phyloP scores from a whole-genome alignment of 1,140 invertebrate species.

The Rhyzopertha dominica region DNA sequence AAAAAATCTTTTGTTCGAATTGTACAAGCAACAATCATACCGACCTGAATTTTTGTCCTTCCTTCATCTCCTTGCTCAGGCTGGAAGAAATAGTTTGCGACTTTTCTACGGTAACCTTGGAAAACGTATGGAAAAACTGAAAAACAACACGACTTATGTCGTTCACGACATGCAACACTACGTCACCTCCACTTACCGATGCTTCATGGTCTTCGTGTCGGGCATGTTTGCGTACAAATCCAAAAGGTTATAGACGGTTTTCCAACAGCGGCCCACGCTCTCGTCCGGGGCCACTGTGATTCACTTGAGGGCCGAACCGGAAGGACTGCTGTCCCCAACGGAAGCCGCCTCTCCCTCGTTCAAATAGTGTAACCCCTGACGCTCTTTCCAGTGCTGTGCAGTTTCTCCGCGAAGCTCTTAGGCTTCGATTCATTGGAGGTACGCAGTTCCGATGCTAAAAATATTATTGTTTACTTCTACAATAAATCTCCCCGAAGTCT shows the following conservation, averaged over 20 bases:
- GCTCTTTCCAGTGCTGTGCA: slow-evolving; percentile 75
- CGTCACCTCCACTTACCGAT: slow-evolving; percentile 11
- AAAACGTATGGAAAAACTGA: slow-evolving; percentile 76
- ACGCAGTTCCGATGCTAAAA: no score
- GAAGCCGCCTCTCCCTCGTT: slow-evolving; percentile 68
- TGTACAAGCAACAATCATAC: slow-evolving; percentile 88
- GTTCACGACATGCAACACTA: not conserved
- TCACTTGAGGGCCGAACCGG: slow-evolving; percentile 55
- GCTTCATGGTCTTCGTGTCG: slow-evolving; percentile 82
- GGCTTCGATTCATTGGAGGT: no score
- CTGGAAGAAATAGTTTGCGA: slow-evolving; percentile 88
- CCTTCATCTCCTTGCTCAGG: slow-evolving; percentile 60
- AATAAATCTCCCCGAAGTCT: no score
- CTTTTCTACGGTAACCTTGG: slow-evolving; percentile 84
- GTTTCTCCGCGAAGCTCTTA: slow-evolving; percentile 81
- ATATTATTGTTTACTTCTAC: no score
- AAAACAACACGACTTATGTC: slow-evolving; percentile 9
- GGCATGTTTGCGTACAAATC: slow-evolving; percentile 92
- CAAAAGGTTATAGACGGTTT: slow-evolving; percentile 86
- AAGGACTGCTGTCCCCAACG: slow-evolving; percentile 58
- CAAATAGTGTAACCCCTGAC: slow-evolving; percentile 59
- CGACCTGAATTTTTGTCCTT: slow-evolving; percentile 82
- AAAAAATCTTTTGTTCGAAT: no score
- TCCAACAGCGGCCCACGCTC: slow-evolving; percentile 74
- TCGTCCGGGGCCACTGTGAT: slow-evolving; percentile 50